Evolutionary conservation across 2,797 vertebrate genomes (phyloP).

Genomic region (Loris lydekkerianus): DNA sequence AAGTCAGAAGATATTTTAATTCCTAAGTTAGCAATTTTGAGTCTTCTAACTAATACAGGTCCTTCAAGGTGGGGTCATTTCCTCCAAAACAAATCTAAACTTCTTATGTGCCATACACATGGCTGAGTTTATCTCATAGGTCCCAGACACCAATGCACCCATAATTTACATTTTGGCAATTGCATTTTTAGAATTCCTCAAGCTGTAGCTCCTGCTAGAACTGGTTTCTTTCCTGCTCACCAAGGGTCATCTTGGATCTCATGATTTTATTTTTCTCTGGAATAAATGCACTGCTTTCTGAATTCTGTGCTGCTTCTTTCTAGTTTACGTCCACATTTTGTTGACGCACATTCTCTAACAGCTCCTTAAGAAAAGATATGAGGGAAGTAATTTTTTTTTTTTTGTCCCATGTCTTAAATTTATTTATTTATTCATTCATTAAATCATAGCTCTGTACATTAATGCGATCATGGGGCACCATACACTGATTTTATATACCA

Average conservation of each 20-base stretch:
- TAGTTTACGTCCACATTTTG: not conserved
- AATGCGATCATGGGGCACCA: too few relatives aligned
- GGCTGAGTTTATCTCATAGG: not conserved
- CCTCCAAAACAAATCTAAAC: not conserved
- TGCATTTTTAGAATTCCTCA: not conserved
- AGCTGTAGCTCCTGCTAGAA: not conserved
- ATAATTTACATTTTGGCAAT: not conserved
- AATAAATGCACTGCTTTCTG: not conserved
- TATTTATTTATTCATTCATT: too few relatives aligned
- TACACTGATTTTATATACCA: too few relatives aligned
- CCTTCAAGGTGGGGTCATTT: not conserved
- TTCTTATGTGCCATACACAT: not conserved
- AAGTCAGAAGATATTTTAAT: not conserved
- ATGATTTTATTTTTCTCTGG: not conserved
- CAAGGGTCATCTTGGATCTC: not conserved
- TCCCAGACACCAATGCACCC: not conserved
- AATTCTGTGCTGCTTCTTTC: not conserved
- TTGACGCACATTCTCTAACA: not conserved
- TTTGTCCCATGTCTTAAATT: too few relatives aligned
- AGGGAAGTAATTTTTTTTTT: not conserved
- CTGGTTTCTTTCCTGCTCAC: not conserved
- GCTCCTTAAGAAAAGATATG: not conserved
- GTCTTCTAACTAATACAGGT: not conserved
- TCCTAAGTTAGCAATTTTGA: not conserved
- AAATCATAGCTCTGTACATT: too few relatives aligned